Conservation (phyloP, 1,140 invertebrate species). For the Saccostrea echinata region DNA sequence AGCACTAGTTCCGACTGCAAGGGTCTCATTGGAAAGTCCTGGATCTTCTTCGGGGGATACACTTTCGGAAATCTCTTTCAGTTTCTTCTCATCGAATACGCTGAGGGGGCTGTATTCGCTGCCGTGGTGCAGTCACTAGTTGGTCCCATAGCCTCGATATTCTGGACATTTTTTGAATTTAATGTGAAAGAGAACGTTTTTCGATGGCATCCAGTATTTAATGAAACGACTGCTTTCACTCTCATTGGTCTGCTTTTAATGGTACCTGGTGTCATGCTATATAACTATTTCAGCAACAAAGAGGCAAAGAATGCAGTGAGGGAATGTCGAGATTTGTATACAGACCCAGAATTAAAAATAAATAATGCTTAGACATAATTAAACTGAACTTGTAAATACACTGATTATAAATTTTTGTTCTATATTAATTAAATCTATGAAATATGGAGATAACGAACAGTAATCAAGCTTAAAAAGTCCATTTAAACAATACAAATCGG, state of each 20-base stretch:
- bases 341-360: neutral
- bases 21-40: constrained; percentile 59
- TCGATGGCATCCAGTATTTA: constrained; percentile 61
- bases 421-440: too few species aligned
- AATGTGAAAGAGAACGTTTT: constrained; percentile 51
- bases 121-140: constrained; percentile 64
- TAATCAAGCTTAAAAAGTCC: too few species aligned
- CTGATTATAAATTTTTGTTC: too few species aligned
- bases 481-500: too few species aligned
- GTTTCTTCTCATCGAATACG: constrained; percentile 65
- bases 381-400: too few species aligned
- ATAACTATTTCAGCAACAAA: constrained; percentile 66
- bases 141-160: constrained; percentile 63
- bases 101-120: constrained; percentile 66
- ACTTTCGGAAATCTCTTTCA: constrained; percentile 66
- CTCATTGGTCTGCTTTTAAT: constrained; percentile 61
- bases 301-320: constrained; percentile 51
- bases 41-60: constrained; percentile 64
- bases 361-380: neutral
- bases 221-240: constrained; percentile 63
- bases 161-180: constrained; percentile 67
- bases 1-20: constrained; percentile 56
- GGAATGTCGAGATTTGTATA: neutral
- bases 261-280: constrained; percentile 64
- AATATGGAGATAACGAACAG: too few species aligned